Percentiles rank a stretch among this genome's conserved stretches.
These are phyloP conservation scores for Sphaerodactylus townsendi DNA, from an alignment of 2,113 vertebrate genomes.

Conservation along the genomic window DNA sequence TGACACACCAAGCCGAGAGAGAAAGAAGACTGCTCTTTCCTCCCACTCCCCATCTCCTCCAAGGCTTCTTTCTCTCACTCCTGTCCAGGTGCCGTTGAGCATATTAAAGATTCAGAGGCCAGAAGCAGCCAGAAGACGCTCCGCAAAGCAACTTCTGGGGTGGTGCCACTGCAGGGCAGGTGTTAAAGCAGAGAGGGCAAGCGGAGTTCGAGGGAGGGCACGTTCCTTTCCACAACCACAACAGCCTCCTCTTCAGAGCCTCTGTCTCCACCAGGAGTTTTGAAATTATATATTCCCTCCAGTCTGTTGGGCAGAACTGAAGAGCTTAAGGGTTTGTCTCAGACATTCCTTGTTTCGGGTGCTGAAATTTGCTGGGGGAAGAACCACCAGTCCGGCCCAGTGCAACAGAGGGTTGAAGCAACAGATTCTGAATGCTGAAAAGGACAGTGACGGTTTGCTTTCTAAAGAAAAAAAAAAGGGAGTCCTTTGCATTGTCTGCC, in stretches of 20 bases:
- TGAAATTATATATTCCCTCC: too few species aligned
- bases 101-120: conserved; percentile 20
- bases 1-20: neutral
- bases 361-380: too few species aligned
- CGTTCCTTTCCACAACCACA: neutral
- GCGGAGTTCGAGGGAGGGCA: neutral
- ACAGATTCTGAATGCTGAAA: too few species aligned
- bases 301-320: neutral
- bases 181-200: neutral
- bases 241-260: neutral
- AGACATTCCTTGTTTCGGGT: too few species aligned
- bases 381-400: too few species aligned
- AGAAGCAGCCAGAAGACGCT: neutral
- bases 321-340: too few species aligned
- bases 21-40: neutral
- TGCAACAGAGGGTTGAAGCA: too few species aligned
- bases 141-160: neutral
- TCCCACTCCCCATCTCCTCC: neutral
- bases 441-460: too few species aligned
- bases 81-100: neutral
- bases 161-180: neutral
- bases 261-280: too few species aligned
- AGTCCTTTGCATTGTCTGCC: too few species aligned
- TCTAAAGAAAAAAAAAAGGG: too few species aligned
- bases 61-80: neutral